phyloP scores from a whole-genome alignment of 2,113 vertebrate species.

The Orycteropus afer region DNA sequence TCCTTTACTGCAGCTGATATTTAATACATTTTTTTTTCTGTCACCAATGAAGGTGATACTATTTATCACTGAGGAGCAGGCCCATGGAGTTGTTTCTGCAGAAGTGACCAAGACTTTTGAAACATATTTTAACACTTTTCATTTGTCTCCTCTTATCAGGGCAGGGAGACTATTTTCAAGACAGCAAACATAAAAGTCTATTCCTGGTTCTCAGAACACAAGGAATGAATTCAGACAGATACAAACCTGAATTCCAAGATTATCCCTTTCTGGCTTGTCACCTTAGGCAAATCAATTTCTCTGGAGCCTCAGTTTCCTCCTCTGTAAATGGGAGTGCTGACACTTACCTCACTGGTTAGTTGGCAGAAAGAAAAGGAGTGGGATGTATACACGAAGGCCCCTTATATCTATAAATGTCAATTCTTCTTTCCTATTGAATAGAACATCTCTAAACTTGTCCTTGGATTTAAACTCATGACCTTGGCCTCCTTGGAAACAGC shows the following conservation, averaged over 20 bases:
- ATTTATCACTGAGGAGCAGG: background rate
- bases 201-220: background rate
- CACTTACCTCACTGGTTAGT: background rate
- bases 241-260: background rate
- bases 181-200: background rate
- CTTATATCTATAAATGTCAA: background rate
- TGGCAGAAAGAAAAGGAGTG: background rate
- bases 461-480: background rate
- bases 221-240: background rate
- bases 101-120: background rate
- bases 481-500: background rate
- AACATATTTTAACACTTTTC: background rate
- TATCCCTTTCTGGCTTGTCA: background rate
- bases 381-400: background rate
- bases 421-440: background rate
- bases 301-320: background rate
- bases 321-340: background rate
- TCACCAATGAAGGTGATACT: constrained; percentile 27
- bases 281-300: background rate
- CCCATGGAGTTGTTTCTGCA: background rate
- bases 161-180: background rate
- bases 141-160: background rate
- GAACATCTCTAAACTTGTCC: background rate
- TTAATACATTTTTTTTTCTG: constrained; percentile 4
- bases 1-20: background rate